phyloP scores from a whole-genome alignment of 1,140 invertebrate species.

The Acromyrmex heyeri region DNA sequence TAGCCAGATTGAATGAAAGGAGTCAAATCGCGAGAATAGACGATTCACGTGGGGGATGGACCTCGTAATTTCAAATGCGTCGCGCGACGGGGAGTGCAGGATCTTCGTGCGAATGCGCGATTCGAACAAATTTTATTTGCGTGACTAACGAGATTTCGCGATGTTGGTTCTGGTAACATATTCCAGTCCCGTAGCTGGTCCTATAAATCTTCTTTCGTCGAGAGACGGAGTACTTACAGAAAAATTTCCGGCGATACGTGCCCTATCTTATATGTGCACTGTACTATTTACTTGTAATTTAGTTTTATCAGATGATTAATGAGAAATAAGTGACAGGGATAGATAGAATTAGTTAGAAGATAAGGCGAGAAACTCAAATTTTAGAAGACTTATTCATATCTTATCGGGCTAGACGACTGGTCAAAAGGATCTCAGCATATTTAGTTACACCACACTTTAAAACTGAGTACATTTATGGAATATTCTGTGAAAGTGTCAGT shows the following conservation, averaged over 20 bases:
- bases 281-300: constrained; percentile 57
- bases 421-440: too few species aligned
- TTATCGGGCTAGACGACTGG: not conserved
- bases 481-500: not conserved
- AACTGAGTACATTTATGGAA: not conserved
- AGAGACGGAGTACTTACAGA: not conserved
- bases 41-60: not conserved
- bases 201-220: not conserved
- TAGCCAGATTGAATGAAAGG: too few species aligned
- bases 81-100: not conserved
- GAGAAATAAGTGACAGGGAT: constrained; percentile 10
- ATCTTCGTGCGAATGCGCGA: not conserved
- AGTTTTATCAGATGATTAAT: constrained; percentile 61
- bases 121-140: constrained; percentile 33
- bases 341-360: constrained; percentile 46
- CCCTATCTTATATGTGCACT: not conserved
- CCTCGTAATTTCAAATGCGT: not conserved
- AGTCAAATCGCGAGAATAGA: not conserved
- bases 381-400: constrained; percentile 38
- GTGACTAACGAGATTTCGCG: constrained; percentile 18
- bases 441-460: not conserved
- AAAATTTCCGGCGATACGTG: constrained; percentile 5
- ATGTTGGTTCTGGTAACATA: not conserved
- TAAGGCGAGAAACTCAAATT: constrained; percentile 56
- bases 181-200: not conserved